Percentiles rank a stretch among this genome's conserved stretches.
These are phyloP conservation scores for Stictonetta naevosa DNA, from an alignment of 2,113 vertebrate species.

Conservation along the genomic window DNA sequence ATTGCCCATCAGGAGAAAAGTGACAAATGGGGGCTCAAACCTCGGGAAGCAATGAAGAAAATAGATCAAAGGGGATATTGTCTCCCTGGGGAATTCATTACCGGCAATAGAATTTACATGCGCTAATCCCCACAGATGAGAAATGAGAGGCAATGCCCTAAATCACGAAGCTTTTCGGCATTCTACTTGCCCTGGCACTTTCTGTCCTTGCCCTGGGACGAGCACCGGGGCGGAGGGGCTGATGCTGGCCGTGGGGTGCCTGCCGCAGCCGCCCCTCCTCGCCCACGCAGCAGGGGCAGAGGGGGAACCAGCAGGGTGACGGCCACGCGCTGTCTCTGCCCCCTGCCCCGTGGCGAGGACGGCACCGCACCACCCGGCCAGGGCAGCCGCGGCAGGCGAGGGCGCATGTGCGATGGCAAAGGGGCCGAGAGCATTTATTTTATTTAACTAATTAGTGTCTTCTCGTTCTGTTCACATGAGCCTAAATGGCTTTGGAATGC, in stretches of 20 bases:
- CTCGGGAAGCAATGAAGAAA: rapidly evolving
- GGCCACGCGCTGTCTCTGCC: rapidly evolving
- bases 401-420: not conserved
- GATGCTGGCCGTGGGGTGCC: not conserved
- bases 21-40: not conserved
- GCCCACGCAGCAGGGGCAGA: not conserved
- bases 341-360: too few species aligned
- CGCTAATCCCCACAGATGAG: not conserved
- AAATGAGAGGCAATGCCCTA: rapidly evolving
- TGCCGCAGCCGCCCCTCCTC: too few species aligned
- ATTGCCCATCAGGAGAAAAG: not conserved
- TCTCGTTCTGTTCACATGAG: conserved; percentile 34
- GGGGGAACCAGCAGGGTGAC: not conserved
- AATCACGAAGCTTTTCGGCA: not conserved
- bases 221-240: not conserved
- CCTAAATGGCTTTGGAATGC: conserved; percentile 54
- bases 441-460: conserved; percentile 45
- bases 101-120: not conserved
- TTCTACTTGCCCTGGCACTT: not conserved
- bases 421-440: not conserved
- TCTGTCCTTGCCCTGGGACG: rapidly evolving
- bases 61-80: not conserved
- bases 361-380: too few species aligned
- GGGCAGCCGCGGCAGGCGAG: rapidly evolving
- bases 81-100: rapidly evolving